phyloP scores from a whole-genome alignment of 2,797 vertebrate genomes.

The Poecilia picta region DNA sequence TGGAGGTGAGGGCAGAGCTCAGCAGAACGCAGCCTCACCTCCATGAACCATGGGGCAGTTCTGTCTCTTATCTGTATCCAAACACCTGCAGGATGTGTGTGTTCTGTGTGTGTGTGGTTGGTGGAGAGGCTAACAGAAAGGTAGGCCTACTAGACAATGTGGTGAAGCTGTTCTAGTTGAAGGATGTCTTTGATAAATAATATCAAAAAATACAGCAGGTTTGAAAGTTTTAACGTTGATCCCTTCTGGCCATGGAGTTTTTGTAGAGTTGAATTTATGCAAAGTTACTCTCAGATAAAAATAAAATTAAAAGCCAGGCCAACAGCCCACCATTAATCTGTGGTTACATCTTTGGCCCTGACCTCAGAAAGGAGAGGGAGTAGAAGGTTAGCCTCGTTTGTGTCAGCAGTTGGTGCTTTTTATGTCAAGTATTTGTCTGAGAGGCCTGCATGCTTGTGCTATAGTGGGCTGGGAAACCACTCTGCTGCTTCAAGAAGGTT shows the following conservation, averaged over 20 bases:
- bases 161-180: not conserved
- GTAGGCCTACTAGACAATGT: constrained; percentile 3
- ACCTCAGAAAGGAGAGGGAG: constrained; percentile 45
- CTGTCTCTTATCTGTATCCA: constrained; percentile 75
- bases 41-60: constrained; percentile 64
- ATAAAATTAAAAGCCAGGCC: constrained; percentile 43
- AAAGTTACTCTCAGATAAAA: constrained; percentile 51
- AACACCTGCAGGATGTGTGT: constrained; percentile 74
- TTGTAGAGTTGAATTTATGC: constrained; percentile 34
- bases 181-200: not conserved
- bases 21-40: constrained; percentile 58
- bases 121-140: constrained; percentile 8
- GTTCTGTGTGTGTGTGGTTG: constrained; percentile 9
- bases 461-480: constrained; percentile 37
- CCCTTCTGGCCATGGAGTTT: constrained; percentile 32
- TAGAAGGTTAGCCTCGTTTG: constrained; percentile 19
- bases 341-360: constrained; percentile 49
- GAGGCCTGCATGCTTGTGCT: constrained; percentile 13
- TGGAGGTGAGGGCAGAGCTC: constrained; percentile 62
- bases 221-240: constrained; percentile 47
- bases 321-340: constrained; percentile 52
- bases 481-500: constrained; percentile 45
- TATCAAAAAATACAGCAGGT: not conserved
- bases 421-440: constrained; percentile 34
- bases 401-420: constrained; percentile 16